Conservation (phyloP, 53 echinoderm and acorn worm species). For the Echinometra lucunter region DNA sequence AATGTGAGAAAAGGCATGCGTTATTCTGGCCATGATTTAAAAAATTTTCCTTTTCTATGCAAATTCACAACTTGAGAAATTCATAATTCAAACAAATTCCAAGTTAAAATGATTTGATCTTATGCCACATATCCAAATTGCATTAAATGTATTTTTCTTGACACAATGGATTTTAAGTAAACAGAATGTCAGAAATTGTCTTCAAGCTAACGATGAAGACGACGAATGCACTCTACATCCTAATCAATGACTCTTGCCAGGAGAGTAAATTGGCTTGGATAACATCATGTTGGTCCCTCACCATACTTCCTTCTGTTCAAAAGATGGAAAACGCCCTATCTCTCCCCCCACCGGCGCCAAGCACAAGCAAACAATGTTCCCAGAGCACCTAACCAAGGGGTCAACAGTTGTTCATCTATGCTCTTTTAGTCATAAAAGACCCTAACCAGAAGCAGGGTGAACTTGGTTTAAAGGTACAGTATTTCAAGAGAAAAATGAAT, state of each 20-base stretch:
- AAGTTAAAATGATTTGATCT: background rate
- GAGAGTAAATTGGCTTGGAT: background rate
- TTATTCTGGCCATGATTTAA: background rate
- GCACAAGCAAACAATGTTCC: conserved; percentile 13
- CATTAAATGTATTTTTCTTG: background rate
- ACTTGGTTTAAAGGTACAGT: background rate
- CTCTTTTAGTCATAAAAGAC: conserved; percentile 33
- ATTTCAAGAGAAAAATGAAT: background rate
- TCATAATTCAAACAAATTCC: background rate
- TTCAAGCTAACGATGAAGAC: background rate
- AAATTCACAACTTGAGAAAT: background rate
- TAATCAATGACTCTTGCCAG: background rate
- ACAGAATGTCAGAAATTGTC: background rate
- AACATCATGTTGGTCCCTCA: background rate
- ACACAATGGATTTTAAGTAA: background rate
- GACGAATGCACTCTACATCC: background rate
- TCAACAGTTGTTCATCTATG: conserved; percentile 38
- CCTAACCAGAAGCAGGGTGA: background rate
- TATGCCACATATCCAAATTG: no score
- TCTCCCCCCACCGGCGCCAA: background rate
- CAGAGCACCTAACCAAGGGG: background rate
- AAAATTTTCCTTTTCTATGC: background rate
- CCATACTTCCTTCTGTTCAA: background rate
- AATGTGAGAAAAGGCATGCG: background rate
- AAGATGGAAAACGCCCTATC: background rate